Evolutionary conservation across 2,797 vertebrate genomes (phyloP), one percentile per base, ranked within the genome.

Genomic region (Anguilla pacifica): DNA sequence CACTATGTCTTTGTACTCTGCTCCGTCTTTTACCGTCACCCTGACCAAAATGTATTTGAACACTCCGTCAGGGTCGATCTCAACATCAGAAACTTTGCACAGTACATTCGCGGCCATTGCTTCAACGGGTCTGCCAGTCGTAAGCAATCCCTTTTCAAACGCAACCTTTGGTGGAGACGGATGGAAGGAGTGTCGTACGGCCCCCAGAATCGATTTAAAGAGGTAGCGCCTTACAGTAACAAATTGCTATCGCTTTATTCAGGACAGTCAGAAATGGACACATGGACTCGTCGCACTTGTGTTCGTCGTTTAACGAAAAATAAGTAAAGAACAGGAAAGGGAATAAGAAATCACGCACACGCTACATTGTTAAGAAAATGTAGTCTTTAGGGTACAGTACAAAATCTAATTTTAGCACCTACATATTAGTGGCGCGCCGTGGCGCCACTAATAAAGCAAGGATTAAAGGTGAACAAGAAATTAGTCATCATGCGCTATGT

Each of bases 41-140:
- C 93, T 96, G 91, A 98, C 91, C 92, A 97, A 92, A 86, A 98
- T 97, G 91, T 98, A 98, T 91, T 98, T 98, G 92, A 98, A 98
- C 0, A 95, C 96, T 90, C 97, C 97, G 1, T 97, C 97, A 0
- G 96, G 90, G 90, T 98, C 97, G 22, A 98, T 97, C 91, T 96
- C 96, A 0, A 96, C 97, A 0, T 95, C 96, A 31, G 94, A 83
- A 28, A 97, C 91, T 5, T 95, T 92, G 0, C 90, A 90, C 86
- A 97, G 86, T 9, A 86, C 57, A 2, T 94, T 95, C 55, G 95
- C 96, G 59, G 95, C 96, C 95, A 97, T 97, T 7, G 81, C 89
- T 25, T 72, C 35, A 22, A 43, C 39, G 19, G 17, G 6, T 43
- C 35, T 39, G 35, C 39, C 15, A 85, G 35, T 31, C 67, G 25